Evolutionary conservation across 1,140 invertebrate genomes (phyloP).

Genomic region (Tribolium madens): DNA sequence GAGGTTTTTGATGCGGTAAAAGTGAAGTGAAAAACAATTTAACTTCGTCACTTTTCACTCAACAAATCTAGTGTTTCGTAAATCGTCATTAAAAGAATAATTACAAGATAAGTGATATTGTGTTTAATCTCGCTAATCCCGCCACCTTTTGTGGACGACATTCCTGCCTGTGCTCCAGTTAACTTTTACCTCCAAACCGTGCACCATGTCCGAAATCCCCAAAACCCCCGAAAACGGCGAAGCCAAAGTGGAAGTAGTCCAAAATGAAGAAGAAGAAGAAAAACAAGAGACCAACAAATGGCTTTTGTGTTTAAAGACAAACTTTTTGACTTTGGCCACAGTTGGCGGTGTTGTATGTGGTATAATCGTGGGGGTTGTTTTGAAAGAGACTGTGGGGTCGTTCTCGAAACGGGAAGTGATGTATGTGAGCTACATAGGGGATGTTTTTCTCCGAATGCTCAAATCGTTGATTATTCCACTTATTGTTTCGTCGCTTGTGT

Average conservation of each 20-base stretch:
- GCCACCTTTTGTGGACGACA: background rate
- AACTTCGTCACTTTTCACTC: background rate
- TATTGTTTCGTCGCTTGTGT: slow-evolving; percentile 80
- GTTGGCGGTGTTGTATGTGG: slow-evolving; percentile 75
- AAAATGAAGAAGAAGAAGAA: background rate
- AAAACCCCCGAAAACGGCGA: background rate
- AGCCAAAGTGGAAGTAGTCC: background rate
- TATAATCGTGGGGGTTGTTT: slow-evolving; percentile 73
- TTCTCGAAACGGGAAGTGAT: slow-evolving; percentile 73
- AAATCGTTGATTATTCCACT: slow-evolving; percentile 82
- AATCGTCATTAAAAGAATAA: background rate
- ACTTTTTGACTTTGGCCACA: slow-evolving; percentile 78
- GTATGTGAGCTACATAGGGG: slow-evolving; percentile 78
- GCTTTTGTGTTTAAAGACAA: slow-evolving; percentile 60
- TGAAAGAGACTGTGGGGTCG: slow-evolving; percentile 65
- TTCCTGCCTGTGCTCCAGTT: background rate
- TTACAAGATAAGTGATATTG: slow-evolving; percentile 7
- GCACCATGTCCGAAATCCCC: background rate
- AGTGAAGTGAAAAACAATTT: background rate
- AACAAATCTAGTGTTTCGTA: background rate
- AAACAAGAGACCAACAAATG: slow-evolving; percentile 49
- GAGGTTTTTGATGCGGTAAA: background rate
- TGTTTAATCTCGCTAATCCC: slow-evolving; percentile 8
- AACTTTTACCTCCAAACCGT: background rate
- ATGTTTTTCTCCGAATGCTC: slow-evolving; percentile 80